Percentiles rank a stretch among this genome's conserved stretches.
These are phyloP conservation scores for Heteractis magnifica DNA, from an alignment of 92 coral and sea anemone species.

Conservation along the genomic window DNA sequence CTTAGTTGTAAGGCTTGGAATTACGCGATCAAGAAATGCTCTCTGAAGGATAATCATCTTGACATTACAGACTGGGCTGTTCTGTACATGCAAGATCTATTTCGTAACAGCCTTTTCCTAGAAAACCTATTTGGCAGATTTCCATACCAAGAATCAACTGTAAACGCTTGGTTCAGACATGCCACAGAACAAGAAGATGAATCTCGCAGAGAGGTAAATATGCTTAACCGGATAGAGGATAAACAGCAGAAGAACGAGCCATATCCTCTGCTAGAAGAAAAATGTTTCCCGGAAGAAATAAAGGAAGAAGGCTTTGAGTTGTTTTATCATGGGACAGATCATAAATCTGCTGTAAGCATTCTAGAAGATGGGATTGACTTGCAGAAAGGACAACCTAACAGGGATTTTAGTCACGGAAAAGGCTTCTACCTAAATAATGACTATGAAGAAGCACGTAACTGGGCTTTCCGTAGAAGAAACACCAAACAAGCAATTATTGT, in stretches of 20 bases:
- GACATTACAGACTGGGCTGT: conserved; percentile 17
- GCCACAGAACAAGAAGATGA: not conserved
- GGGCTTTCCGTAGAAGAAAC: not conserved
- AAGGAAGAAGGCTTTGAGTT: not conserved
- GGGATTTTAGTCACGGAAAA: conserved; percentile 24
- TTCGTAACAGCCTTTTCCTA: not conserved
- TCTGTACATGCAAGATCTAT: conserved; percentile 3
- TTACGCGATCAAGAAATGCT: not conserved
- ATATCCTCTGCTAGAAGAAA: conserved; percentile 1
- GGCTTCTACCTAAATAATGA: conserved; percentile 19
- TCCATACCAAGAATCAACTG: conserved; percentile 20
- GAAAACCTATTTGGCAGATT: not conserved
- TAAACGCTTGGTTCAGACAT: conserved; percentile 7
- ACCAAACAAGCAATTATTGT: conserved; percentile 10
- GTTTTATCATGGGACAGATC: conserved; percentile 27
- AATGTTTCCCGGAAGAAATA: not conserved
- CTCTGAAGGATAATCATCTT: conserved; percentile 6
- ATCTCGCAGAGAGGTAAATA: not conserved
- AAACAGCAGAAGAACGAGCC: conserved; percentile 8
- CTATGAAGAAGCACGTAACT: not conserved
- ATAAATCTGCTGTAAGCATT: conserved; percentile 4
- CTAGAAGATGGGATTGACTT: conserved; percentile 15
- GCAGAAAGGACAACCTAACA: not conserved
- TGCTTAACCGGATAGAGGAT: not conserved
- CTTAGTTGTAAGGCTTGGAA: not conserved